Evolutionary conservation across 2,113 vertebrate species (phyloP).

Genomic region (Holacanthus passer): DNA sequence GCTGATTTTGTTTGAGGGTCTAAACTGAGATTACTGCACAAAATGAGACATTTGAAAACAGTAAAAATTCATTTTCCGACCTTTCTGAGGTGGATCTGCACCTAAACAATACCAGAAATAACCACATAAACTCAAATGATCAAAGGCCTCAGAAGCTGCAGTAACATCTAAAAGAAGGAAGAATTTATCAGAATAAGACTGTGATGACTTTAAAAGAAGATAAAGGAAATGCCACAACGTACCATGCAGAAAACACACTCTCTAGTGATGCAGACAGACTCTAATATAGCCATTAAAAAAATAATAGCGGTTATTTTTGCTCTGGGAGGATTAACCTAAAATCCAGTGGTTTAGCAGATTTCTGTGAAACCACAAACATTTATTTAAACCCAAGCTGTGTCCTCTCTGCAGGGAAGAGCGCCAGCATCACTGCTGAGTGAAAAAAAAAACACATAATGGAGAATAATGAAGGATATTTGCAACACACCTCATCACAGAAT

Average conservation of each 20-base stretch:
- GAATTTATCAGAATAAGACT: not conserved
- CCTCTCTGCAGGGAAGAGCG: not conserved
- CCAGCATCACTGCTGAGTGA: not conserved
- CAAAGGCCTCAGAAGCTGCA: not conserved
- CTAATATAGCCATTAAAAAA: not conserved
- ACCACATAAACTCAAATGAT: not conserved
- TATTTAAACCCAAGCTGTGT: slow-evolving; percentile 14
- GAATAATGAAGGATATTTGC: not conserved
- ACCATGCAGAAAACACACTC: not conserved
- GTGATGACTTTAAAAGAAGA: not conserved
- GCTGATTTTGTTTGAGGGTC: not conserved
- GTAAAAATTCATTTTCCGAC: slow-evolving; percentile 3
- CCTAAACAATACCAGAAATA: not conserved
- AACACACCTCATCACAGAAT: not conserved
- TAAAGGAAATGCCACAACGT: not conserved
- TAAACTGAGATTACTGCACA: not conserved
- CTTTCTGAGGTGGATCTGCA: not conserved
- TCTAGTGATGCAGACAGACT: slow-evolving; percentile 2
- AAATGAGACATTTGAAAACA: not conserved
- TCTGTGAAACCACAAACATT: slow-evolving; percentile 11
- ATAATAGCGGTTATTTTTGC: not conserved
- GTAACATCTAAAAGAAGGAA: not conserved
- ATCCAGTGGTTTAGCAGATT: slow-evolving; percentile 30
- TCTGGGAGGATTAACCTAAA: slow-evolving; percentile 29
- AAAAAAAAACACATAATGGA: slow-evolving; percentile 9